Base-by-base conservation (phyloP, 2,888 invertebrate species). In the Lingula anatina region DNA sequence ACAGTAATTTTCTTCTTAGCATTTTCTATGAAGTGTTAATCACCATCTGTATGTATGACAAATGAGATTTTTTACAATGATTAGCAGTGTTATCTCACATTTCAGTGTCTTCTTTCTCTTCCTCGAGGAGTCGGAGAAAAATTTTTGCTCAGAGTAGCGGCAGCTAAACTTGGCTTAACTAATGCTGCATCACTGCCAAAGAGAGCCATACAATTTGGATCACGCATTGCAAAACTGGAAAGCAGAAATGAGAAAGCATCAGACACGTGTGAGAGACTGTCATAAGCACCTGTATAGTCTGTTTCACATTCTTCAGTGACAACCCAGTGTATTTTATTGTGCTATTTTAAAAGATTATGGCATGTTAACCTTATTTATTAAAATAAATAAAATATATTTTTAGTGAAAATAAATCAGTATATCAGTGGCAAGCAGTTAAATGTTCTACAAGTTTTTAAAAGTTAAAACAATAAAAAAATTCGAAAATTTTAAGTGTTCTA, bases 131-230 rank as follows among this genome's bases (percentile, higher is more conserved):
- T 90, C 45, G 96, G 96, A n/a, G 97, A 99, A 71, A 99, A 99
- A 76, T 78, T 94, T 44, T 80, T 96, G 44, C 79, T 97, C 39
- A 82, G 97, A 61, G 48, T 75, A 21, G 57, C 72, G 52, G 78
- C 80, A 7, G 37, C 56, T 12, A 59, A 66, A 35, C 61, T 79
- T 2, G 76, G 77, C 2, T 62, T 79, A 12, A 39, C 51, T 2
- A 60, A 69, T 3, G 69, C 74, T 5, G 84, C 86, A 3, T 75
- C 76, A 39, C 83, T 90, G 44, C 90, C 90, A 39, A 99, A 99
- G 77, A 80, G 93, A 71, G 99, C 97, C 0, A 84, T 99, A 62
- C 99, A 99, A 75, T 99, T 99, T 81, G 99, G 99, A 12, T 92
- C 93, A 0, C 83, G 91, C 69, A 94, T 99, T 68, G 97, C 83